Percentiles rank a stretch among this genome's conserved stretches.
These are phyloP conservation scores for Orius insidiosus DNA, from an alignment of 1,140 invertebrate genomes.

Conservation along the genomic window DNA sequence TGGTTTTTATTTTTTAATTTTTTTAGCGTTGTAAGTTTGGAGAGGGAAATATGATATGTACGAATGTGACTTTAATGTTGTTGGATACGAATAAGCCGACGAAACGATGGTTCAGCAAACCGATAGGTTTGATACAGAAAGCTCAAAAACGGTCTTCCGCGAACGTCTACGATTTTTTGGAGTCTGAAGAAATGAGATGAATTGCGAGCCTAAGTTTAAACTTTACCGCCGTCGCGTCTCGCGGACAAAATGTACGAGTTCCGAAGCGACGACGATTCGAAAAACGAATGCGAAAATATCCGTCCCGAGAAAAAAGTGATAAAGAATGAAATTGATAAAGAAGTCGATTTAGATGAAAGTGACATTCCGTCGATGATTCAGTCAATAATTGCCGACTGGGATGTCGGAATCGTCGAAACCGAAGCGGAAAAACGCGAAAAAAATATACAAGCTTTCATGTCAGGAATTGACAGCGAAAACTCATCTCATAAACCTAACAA, in stretches of 20 bases:
- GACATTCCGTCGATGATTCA: background rate
- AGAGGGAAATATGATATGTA: too few species aligned
- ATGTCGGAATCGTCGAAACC: conserved; percentile 6
- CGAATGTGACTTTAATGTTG: too few species aligned
- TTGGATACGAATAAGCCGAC: too few species aligned
- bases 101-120: too few species aligned
- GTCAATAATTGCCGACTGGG: conserved; percentile 13
- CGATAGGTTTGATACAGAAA: too few species aligned
- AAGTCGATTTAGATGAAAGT: too few species aligned
- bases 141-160: too few species aligned
- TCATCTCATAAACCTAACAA: background rate
- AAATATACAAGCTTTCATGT: background rate
- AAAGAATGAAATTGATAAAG: too few species aligned
- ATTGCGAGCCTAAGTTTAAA: conserved; percentile 22
- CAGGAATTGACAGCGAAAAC: background rate
- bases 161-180: conserved; percentile 20
- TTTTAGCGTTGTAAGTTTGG: background rate
- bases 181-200: conserved; percentile 21
- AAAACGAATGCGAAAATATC: background rate
- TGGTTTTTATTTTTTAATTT: background rate
- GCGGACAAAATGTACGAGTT: conserved; percentile 80
- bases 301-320: too few species aligned
- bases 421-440: conserved; percentile 8
- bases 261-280: conserved; percentile 9
- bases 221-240: conserved; percentile 47